Evolutionary conservation across 2,797 vertebrate species (phyloP), one percentile per base, ranked within the genome.

Genomic region (Acanthurus leucopareius): DNA sequence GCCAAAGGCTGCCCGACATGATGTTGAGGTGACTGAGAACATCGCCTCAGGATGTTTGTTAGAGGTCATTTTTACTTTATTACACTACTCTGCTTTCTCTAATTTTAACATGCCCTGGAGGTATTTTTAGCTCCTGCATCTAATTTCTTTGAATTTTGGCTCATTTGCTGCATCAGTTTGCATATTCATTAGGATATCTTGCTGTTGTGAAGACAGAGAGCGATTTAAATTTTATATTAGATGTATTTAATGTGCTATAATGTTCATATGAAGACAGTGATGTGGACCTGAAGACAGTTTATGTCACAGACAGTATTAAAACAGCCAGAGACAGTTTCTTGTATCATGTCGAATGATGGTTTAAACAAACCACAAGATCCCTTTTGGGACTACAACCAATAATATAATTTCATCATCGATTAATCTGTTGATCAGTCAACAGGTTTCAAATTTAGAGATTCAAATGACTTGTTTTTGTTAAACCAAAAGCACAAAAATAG

Each of bases 11-110:
- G 72, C n/a, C 71, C 48, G 0, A 25, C 72, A 51, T 20, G 63
- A 58, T 67, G 73, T 69, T 60, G 73, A 79, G 76, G 74, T 40
- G 62, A 63, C 67, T 1, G 14, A 71, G 59, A 68, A 48, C 80
- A 69, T 78, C 5, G 15, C 38, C 59, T 45, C 64, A 15, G 69
- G 63, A 73, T 47, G 32, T 16, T 16, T 4, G n/a, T 53, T 28
- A 11, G 38, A 61, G 65, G 69, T 65, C 64, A 58, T 54, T 83
- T 75, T 77, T 22, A 58, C 53, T 54, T 38, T 45, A 2, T n/a
- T 8, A n/a, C 28, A 25, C 32, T 5, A 0, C 48, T 73, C 38
- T 40, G 20, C 10, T 32, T 32, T 32, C 28, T 32, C 28, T 32
- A 32, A 32, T 51, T 42, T 17, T 10, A 22, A 35, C 14, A 4